These are phyloP conservation scores for Rhogogaster chlorosoma DNA, from an alignment of 2,888 invertebrate species.

Conservation along the genomic window DNA sequence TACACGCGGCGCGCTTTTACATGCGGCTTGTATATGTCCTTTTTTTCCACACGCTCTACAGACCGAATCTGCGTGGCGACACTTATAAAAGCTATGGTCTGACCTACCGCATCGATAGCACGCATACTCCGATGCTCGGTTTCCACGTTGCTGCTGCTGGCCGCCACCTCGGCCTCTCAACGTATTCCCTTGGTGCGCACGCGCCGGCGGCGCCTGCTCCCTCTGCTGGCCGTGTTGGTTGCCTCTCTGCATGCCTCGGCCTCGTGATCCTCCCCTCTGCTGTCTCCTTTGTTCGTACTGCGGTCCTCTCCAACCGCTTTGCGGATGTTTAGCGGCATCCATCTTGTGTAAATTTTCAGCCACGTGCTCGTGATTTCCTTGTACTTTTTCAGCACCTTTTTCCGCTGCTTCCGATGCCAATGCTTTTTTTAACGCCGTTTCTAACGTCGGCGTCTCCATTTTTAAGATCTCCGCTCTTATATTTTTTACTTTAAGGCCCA, in stretches of 20 bases:
- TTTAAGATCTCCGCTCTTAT: slow-evolving; percentile 24
- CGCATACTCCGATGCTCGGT: neutral
- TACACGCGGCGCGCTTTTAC: slow-evolving; percentile 1
- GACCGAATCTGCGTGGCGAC: neutral
- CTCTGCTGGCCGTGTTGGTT: neutral
- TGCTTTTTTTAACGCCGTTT: slow-evolving; percentile 17
- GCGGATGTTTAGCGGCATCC: neutral
- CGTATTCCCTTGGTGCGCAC: neutral
- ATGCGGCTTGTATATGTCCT: slow-evolving; percentile 8
- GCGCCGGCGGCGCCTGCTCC: neutral
- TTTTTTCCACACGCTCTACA: slow-evolving; percentile 5
- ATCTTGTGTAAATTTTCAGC: neutral
- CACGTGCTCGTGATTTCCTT: neutral
- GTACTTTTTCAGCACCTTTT: slow-evolving; percentile 6
- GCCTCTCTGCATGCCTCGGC: neutral
- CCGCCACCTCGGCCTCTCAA: neutral
- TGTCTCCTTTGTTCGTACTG: neutral
- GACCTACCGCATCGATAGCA: slow-evolving; percentile 23
- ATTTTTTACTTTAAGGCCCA: neutral
- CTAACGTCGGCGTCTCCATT: neutral
- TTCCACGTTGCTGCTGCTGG: neutral
- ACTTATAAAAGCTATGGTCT: neutral
- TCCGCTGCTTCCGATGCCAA: neutral
- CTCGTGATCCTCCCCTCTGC: neutral
- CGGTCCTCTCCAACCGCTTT: neutral